A percentile compares a stretch with the other conserved stretches of the same genome.
phyloP scores from a whole-genome alignment of 2,113 vertebrate genomes.

The Benitochromis conjunctus region DNA sequence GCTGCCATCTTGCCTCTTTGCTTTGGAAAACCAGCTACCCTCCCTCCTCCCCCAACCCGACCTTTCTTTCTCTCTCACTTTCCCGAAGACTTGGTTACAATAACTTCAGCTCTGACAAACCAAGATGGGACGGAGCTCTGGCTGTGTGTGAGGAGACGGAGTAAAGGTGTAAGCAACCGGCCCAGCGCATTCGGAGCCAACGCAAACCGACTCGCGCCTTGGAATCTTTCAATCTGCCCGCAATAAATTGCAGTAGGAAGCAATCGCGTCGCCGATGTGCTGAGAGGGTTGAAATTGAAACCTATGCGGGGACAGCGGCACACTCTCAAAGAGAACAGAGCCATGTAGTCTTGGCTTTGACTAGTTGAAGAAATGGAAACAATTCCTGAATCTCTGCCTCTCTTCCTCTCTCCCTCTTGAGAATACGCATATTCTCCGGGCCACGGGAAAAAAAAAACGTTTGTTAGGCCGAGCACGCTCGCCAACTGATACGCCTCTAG shows the following conservation, averaged over 20 bases:
- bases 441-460: not conserved
- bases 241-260: constrained; percentile 69
- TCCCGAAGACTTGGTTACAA: constrained; percentile 33
- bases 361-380: constrained; percentile 45
- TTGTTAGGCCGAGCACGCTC: constrained; percentile 13
- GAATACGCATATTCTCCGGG: not conserved
- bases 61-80: not conserved
- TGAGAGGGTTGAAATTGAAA: constrained; percentile 70
- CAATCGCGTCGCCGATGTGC: constrained; percentile 59
- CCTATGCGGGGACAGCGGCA: constrained; percentile 40
- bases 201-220: constrained; percentile 60
- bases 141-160: not conserved
- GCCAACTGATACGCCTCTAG: not conserved
- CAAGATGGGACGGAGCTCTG: constrained; percentile 1
- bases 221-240: constrained; percentile 65
- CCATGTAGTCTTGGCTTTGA: constrained; percentile 21
- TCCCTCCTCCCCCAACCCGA: not conserved
- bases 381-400: not conserved
- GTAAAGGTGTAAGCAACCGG: constrained; percentile 2
- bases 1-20: constrained; percentile 42
- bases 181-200: constrained; percentile 18
- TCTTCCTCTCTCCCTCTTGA: not conserved
- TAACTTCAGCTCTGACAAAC: constrained; percentile 7
- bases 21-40: constrained; percentile 25
- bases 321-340: constrained; percentile 35